Evolutionary conservation across 2,113 vertebrate genomes (phyloP), one percentile per base, ranked within the genome.

Genomic region (Ailurus styani): DNA sequence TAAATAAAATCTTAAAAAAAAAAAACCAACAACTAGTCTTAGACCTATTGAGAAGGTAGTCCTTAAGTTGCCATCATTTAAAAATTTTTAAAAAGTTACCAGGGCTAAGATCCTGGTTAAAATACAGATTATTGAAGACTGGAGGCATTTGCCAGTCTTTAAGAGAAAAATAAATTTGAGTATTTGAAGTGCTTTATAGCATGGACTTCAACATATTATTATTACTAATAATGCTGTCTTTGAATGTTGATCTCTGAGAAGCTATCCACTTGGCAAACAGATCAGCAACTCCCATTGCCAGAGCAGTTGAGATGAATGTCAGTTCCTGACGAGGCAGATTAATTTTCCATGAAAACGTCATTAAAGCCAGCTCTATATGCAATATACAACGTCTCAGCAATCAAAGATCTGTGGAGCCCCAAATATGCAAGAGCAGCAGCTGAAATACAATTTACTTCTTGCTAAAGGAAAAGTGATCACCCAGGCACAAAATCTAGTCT

Each of bases 401-500:
- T 97, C 93, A 73, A 78, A 91, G 77, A 75, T 83, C 94, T 34
- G 34, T 3, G 37, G 37, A 79, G 89, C 54, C 34, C 91, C 86
- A 37, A 82, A 60, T 78, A 91, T 66, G 75, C 37, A 79, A 91
- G 18, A 57, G 31, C 54, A 52, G 98, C 91, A 85, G 87, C 57
- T 77, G 86, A 94, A 93, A 83, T 47, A 45, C 89, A 87, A 66
- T 90, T 96, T 94, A 70, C 87, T 70, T 90, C 47, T 93, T 79
- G 40, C 45, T 81, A 25, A 95, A 87, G 87, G 95, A 92, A 94
- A 96, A 96, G 86, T 62, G 54, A 84, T 90, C 92, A 84, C 23
- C 31, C 77, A 92, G 92, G 95, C 97, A 93, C 92, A 92, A 96
- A 95, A 90, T 54, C 72, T 77, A 77, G 72, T 78, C 55, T 87